Conservation (phyloP, 2,888 invertebrate genomes). For the Apamea epomidion region DNA sequence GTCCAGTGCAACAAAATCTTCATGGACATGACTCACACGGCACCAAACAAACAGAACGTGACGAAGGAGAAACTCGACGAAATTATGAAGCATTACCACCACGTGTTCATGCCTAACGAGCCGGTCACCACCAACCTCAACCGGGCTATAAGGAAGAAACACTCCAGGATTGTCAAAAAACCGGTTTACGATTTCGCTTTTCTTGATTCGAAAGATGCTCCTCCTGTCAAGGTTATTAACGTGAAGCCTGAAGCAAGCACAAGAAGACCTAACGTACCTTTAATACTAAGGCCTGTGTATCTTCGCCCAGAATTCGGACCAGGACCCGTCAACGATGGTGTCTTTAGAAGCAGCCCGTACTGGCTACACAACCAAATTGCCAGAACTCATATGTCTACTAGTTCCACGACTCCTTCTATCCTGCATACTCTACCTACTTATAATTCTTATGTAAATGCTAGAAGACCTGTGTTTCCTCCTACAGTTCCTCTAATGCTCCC, state of each 20-base stretch:
- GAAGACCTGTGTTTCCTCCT: not conserved
- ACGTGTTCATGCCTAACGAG: slow-evolving; percentile 68
- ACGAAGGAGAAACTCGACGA: slow-evolving; percentile 66
- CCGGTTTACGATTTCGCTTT: slow-evolving; percentile 77
- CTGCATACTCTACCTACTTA: slow-evolving; percentile 6
- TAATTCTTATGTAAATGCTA: not conserved
- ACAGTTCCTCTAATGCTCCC: not conserved
- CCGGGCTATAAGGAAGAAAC: slow-evolving; percentile 36
- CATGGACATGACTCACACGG: slow-evolving; percentile 69
- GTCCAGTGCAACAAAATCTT: slow-evolving; percentile 77
- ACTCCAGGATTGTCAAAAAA: slow-evolving; percentile 59
- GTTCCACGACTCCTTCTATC: slow-evolving; percentile 3
- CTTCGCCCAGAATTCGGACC: slow-evolving; percentile 65
- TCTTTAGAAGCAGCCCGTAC: slow-evolving; percentile 64
- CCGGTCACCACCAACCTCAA: slow-evolving; percentile 22
- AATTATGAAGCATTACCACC: slow-evolving; percentile 73
- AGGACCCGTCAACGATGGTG: slow-evolving; percentile 65
- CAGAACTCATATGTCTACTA: slow-evolving; percentile 32
- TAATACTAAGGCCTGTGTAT: slow-evolving; percentile 80
- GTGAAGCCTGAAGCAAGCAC: slow-evolving; percentile 68
- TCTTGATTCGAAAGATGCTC: slow-evolving; percentile 71
- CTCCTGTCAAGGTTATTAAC: slow-evolving; percentile 75
- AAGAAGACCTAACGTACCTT: slow-evolving; percentile 61
- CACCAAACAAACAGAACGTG: slow-evolving; percentile 66
- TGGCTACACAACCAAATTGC: slow-evolving; percentile 61